Conservation (phyloP, 2,113 vertebrate species). For the Acinonyx jubatus region DNA sequence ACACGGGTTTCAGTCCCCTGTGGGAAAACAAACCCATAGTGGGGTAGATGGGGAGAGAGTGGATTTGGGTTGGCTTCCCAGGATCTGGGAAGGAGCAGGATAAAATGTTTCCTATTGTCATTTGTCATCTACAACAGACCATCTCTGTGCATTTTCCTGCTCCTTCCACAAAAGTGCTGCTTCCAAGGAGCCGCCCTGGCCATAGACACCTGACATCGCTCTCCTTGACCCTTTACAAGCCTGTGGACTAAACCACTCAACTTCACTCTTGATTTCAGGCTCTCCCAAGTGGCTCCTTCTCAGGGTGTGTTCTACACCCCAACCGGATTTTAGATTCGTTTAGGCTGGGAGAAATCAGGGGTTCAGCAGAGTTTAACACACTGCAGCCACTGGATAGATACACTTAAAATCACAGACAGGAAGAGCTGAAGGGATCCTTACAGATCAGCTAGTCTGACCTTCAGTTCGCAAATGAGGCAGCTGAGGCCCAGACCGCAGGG, state of each 20-base stretch:
- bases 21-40: conserved; percentile 2
- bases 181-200: not conserved
- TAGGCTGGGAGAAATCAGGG: not conserved
- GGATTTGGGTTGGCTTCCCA: not conserved
- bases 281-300: not conserved
- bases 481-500: not conserved
- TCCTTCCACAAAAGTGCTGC: not conserved
- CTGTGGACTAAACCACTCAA: not conserved
- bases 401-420: not conserved
- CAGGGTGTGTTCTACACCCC: not conserved
- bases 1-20: conserved; percentile 40
- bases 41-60: not conserved
- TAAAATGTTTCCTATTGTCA: not conserved
- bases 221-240: not conserved
- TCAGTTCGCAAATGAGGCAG: not conserved
- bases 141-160: not conserved
- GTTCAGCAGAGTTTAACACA: not conserved
- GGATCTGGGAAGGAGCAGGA: not conserved
- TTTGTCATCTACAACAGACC: not conserved
- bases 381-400: not conserved
- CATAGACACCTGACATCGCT: not conserved
- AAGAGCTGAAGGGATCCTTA: not conserved
- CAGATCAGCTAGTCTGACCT: too few species aligned
- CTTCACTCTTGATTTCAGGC: not conserved
- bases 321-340: not conserved